These are phyloP conservation scores for Tamias sibiricus DNA, from an alignment of 2,113 vertebrate genomes.

Conservation along the genomic window DNA sequence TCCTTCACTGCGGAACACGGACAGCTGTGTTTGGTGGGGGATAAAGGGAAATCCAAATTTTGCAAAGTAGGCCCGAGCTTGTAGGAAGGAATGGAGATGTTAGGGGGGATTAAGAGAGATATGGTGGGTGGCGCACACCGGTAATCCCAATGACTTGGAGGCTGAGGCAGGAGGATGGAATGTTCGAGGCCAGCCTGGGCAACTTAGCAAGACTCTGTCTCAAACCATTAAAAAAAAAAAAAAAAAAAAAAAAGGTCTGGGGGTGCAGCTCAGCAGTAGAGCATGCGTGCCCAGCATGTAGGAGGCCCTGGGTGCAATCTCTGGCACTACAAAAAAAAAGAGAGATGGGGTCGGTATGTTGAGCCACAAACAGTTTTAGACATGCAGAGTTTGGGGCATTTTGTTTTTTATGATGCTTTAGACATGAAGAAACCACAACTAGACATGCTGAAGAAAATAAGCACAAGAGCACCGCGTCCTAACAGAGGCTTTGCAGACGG, in stretches of 20 bases:
- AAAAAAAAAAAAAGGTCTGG: not conserved
- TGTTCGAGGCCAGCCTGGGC: not conserved
- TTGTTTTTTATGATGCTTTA: not conserved
- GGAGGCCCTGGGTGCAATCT: not conserved
- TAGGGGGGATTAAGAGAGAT: not conserved
- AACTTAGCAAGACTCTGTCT: not conserved
- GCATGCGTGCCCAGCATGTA: too few relatives aligned
- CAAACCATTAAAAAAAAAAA: too few relatives aligned
- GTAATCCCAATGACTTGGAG: not conserved
- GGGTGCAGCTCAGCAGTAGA: not conserved
- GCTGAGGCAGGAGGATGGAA: not conserved
- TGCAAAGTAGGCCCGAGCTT: not conserved
- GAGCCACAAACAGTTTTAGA: not conserved
- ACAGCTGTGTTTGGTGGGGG: not conserved
- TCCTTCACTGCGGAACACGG: not conserved
- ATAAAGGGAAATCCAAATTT: not conserved
- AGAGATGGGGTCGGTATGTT: not conserved
- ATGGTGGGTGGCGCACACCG: not conserved
- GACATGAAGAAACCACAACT: constrained; percentile 31
- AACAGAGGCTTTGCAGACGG: not conserved
- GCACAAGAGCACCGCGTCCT: not conserved
- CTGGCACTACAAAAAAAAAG: not conserved
- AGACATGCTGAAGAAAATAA: not conserved
- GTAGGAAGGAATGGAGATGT: not conserved
- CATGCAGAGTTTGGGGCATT: not conserved